phyloP scores from a whole-genome alignment of 2,888 invertebrate species.

The Eilema sororculum region DNA sequence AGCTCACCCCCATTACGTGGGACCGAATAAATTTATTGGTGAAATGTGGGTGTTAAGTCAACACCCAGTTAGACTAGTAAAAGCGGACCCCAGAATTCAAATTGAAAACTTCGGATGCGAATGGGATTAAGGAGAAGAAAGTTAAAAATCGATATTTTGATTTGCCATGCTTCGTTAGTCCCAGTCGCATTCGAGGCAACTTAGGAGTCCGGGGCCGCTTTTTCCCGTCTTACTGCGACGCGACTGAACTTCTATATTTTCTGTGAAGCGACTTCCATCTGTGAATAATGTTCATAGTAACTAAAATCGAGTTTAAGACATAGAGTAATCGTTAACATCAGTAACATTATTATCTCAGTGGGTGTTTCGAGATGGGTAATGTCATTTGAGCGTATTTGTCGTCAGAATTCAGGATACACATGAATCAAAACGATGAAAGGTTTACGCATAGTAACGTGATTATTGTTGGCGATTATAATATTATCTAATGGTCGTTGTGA shows the following conservation, averaged over 20 bases:
- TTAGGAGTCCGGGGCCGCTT: too few species aligned
- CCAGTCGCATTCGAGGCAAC: too few species aligned
- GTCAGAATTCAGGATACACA: constrained; percentile 13
- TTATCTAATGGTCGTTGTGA: not conserved
- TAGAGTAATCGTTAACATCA: not conserved
- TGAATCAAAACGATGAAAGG: not conserved
- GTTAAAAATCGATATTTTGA: not conserved
- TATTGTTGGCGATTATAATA: constrained; percentile 8
- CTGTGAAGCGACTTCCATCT: too few species aligned
- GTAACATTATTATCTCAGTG: constrained; percentile 31
- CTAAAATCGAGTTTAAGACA: not conserved
- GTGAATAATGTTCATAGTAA: not conserved
- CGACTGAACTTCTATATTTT: too few species aligned
- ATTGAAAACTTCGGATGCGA: too few species aligned
- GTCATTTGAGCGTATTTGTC: constrained; percentile 29
- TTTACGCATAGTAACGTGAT: constrained; percentile 3
- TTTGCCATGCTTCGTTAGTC: not conserved
- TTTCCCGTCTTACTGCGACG: too few species aligned
- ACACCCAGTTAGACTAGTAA: too few species aligned
- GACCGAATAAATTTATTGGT: too few species aligned
- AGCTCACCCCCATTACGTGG: too few species aligned
- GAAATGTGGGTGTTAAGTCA: too few species aligned
- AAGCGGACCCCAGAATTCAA: too few species aligned
- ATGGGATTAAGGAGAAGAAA: too few species aligned
- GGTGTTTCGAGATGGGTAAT: constrained; percentile 24